Base-by-base conservation (phyloP, 1,140 invertebrate species). In the Nephila pilipes region DNA sequence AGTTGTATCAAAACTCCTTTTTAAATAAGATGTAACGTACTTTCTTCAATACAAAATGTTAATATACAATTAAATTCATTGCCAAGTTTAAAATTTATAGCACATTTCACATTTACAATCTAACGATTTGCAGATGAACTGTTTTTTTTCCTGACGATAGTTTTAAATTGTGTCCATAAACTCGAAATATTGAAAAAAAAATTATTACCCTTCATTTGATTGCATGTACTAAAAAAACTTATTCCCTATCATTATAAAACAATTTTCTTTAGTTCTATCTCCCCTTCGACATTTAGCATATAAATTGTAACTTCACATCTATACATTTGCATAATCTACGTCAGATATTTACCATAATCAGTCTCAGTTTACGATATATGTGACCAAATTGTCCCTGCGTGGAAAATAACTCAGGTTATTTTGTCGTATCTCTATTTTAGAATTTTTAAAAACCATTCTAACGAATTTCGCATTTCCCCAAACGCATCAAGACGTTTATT, bases 401-500 rank as follows among this genome's bases (percentile, higher is more conserved):
- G 29, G 46, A 75, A 75, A 75, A 75, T 75, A 75, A 75, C 32
- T 75, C 69, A 75, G 29, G 32, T 75, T 60, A 60, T 60, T 60
- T 60, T 60, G 5, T 22, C 58, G 4, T 18, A 60, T 75, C 25
- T 75, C 69, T 36, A 36, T 14, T 75, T 32, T 75, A 46, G 12
- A 46, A 75, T 75, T 29, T 75, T 32, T 75, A 75, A 75, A 75
- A 75, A 32, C 69, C 69, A 32, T 75, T 75, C 16, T 75, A 75
- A 75, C 69, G 69, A 75, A 75, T 75, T 75, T 75, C 69, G 69
- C 29, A 75, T 75, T 75, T 18, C 18, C 32, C 69, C 69, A 75
- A 75, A 36, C 32, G 32, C 69, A 36, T 25, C 32, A 75, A 18
- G 69, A 75, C 69, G 69, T 75, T 75, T 75, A 75, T 75, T 75